phyloP scores from a whole-genome alignment of 2,888 invertebrate species.

The Limulus polyphemus region DNA sequence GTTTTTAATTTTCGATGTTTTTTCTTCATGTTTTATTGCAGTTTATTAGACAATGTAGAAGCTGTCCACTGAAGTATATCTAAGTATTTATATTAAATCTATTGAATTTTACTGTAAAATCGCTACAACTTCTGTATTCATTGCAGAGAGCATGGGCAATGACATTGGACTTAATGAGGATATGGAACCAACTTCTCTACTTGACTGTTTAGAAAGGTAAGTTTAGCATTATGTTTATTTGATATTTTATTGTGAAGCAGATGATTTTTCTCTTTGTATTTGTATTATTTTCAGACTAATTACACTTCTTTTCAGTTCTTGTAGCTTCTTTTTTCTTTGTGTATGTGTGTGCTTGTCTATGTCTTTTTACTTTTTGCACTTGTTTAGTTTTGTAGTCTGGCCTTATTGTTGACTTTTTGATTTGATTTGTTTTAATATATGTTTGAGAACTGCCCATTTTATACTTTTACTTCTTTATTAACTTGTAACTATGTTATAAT shows the following conservation, averaged over 20 bases:
- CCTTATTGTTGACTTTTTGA: no score
- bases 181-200: conserved; percentile 53
- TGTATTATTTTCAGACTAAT: neutral
- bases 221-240: no score
- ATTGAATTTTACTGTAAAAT: no score
- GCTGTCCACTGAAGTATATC: no score
- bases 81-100: no score
- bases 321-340: neutral
- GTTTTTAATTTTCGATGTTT: neutral
- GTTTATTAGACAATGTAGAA: neutral
- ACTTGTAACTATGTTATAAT: no score
- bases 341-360: neutral
- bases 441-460: no score
- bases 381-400: no score
- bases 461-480: no score
- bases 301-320: neutral
- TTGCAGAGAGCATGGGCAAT: conserved; percentile 6
- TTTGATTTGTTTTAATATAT: no score
- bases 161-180: conserved; percentile 17
- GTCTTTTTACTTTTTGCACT: neutral
- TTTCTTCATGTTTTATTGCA: neutral
- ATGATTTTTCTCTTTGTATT: neutral
- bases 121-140: no score
- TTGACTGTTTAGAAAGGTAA: conserved; percentile 67
- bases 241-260: no score